Percentiles rank a stretch among this genome's conserved stretches.
Conservation (phyloP, 2,888 invertebrate species). For the Ormyrus rosae region DNA sequence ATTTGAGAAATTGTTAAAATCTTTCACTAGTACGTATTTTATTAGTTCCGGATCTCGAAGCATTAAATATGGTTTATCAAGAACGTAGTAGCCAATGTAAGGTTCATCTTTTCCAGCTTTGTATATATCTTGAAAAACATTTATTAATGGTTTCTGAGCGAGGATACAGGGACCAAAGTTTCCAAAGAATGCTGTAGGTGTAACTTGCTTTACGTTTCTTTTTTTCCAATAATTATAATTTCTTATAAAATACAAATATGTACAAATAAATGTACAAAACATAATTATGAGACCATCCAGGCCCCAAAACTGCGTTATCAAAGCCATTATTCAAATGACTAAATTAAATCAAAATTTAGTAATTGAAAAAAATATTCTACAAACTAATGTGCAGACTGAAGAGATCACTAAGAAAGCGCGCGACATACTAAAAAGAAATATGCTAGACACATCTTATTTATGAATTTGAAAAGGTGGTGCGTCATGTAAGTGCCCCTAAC, state of each 20-base stretch:
- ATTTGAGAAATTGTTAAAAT: constrained; percentile 75
- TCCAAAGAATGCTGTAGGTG: constrained; percentile 74
- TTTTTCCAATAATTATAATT: constrained; percentile 71
- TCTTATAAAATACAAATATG: constrained; percentile 66
- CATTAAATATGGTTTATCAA: constrained; percentile 76
- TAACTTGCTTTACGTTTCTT: constrained; percentile 71
- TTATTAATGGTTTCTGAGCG: constrained; percentile 66
- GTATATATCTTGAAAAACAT: constrained; percentile 73
- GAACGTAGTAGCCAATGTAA: constrained; percentile 72
- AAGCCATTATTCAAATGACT: constrained; percentile 60
- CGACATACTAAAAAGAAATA: too few species aligned
- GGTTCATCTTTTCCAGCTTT: constrained; percentile 65
- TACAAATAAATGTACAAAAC: constrained; percentile 41
- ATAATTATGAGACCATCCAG: constrained; percentile 62
- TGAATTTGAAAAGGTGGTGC: too few species aligned
- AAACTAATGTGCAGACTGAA: too few species aligned
- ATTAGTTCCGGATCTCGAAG: constrained; percentile 76
- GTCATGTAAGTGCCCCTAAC: too few species aligned
- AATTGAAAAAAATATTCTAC: too few species aligned
- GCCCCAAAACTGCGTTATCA: constrained; percentile 63
- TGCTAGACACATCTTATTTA: too few species aligned
- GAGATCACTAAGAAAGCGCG: too few species aligned
- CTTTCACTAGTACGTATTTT: constrained; percentile 76
- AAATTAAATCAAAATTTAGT: too few species aligned
- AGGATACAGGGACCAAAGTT: constrained; percentile 72